Evolutionary conservation across 1,140 invertebrate genomes (phyloP), one percentile per base, ranked within the genome.

Genomic region (Drosophila tristis): DNA sequence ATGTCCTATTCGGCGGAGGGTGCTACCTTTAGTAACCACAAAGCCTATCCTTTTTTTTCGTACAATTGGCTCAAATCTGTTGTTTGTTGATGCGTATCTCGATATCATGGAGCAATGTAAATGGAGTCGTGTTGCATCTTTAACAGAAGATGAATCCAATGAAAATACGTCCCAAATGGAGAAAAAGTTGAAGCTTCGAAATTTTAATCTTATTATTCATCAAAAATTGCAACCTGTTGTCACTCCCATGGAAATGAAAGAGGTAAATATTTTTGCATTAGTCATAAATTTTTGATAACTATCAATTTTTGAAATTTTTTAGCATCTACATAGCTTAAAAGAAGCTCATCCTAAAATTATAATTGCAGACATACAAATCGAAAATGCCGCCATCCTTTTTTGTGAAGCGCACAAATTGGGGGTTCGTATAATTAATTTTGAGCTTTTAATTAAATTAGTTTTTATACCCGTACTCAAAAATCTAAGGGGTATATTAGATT

Each of bases 1-100:
- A 95, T 97, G 45, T 97, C 96, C 39, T 98, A 97, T 90, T 95
- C 95, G 62, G 96, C 96, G 2, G 96, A 97, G 86, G 96, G 96
- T 0, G 94, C 94, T 2, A 94, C 93, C 51, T 95, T 96, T 76
- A 94, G 94, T 0, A 95, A 97, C 91, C 93, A 95, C 16, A 90
- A 93, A 0, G 95, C 94, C 58, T 97, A 97, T 93, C 96, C 96
- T 0, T 97, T 97, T 97, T 91, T 97, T 96, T 87, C 91, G 96
- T 2, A 97, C 96, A 2, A 96, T 97, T 68, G 96, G 96, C 2
- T 95, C 96, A 81, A 96, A 97, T 80, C 94, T 94, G 29, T 94
- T 96, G 63, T 97, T 96, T 86, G 94, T 82, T 16, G 72, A 75
- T 58, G 77, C 75, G 4, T 91, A 89, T 45, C 31, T 89, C 2